These are phyloP conservation scores for Chionodraco myersi DNA, from an alignment of 2,113 vertebrate genomes.

Conservation along the genomic window DNA sequence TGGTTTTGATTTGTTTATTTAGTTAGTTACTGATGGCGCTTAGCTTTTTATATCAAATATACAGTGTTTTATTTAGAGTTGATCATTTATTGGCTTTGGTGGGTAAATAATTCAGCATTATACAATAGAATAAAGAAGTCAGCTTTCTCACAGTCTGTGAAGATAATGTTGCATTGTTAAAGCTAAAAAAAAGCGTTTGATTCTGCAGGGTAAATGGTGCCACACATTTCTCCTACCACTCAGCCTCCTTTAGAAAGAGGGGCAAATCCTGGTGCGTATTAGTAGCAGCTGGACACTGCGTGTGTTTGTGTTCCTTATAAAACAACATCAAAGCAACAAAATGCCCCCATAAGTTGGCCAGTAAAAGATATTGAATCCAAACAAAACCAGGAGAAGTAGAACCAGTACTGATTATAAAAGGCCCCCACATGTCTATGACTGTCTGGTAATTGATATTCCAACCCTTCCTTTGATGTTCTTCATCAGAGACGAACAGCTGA, in stretches of 20 bases:
- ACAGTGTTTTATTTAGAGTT: not conserved
- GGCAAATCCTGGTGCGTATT: slow-evolving; percentile 6
- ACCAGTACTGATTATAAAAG: not conserved
- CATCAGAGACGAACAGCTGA: slow-evolving; percentile 64
- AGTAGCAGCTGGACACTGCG: not conserved
- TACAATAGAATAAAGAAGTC: not conserved
- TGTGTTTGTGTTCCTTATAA: slow-evolving; percentile 13
- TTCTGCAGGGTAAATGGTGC: not conserved
- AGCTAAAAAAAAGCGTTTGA: not conserved
- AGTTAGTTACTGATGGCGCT: slow-evolving; percentile 8
- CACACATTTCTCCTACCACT: slow-evolving; percentile 22
- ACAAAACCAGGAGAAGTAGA: not conserved
- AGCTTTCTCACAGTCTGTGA: slow-evolving; percentile 9
- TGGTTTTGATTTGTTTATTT: slow-evolving; percentile 18
- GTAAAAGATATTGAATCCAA: not conserved
- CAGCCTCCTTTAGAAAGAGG: slow-evolving; percentile 1
- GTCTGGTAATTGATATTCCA: slow-evolving; percentile 28
- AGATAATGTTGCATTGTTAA: not conserved
- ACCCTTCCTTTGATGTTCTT: slow-evolving; percentile 21
- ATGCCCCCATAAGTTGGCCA: not conserved
- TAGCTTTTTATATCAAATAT: slow-evolving; percentile 1
- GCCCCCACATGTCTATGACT: slow-evolving; percentile 22
- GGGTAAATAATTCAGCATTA: not conserved
- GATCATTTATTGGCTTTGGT: slow-evolving; percentile 2
- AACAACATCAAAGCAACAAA: not conserved